Base-by-base conservation (phyloP, 2,113 vertebrate genomes). In the Gasterosteus aculeatus region DNA sequence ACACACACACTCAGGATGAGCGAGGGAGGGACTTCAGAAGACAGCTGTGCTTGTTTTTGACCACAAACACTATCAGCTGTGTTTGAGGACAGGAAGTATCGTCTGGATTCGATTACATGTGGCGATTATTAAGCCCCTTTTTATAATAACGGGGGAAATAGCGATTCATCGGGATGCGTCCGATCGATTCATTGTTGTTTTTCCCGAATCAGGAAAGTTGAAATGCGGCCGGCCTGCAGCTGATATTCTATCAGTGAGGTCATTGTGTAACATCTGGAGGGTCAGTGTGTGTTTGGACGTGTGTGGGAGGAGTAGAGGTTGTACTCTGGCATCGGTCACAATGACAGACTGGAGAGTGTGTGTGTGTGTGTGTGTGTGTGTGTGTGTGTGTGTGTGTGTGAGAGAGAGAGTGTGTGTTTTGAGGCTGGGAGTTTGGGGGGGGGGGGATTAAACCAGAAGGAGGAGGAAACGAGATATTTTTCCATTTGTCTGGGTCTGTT, bases 261-360 rank as follows among this genome's bases (percentile, higher is more conserved):
- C 33, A 66, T 80, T 85, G 70, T 67, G 74, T 18, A 85, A 84
- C 69, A 77, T 83, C 83, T 85, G 87, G 73, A 72, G 42, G 78
- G 66, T 64, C 31, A 16, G 51, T 84, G 73, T 80, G 64, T 77
- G 63, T 75, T 70, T 68, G 74, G 42, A 31, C 39, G 22, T 67
- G 31, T 51, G 69, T 67, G 56, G 60, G 57, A 46, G 51, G 72
- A 33, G 80, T 1, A 60, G 68, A 74, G 61, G 71, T 49, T 65
- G 82, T 14, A n/a, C 68, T 51, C 31, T 14, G 42, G 65, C 44
- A 73, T 65, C 7, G 76, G 81, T 82, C 80, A 72, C 61, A 46
- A 10, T 83, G 89, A 80, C 72, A 26, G 47, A 26, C 71, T 86
- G 88, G 81, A 90, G 90, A 80, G 70, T 86, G 26, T 83, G 84